phyloP scores from a whole-genome alignment of 2,797 vertebrate genomes.

The Esox lucius region DNA sequence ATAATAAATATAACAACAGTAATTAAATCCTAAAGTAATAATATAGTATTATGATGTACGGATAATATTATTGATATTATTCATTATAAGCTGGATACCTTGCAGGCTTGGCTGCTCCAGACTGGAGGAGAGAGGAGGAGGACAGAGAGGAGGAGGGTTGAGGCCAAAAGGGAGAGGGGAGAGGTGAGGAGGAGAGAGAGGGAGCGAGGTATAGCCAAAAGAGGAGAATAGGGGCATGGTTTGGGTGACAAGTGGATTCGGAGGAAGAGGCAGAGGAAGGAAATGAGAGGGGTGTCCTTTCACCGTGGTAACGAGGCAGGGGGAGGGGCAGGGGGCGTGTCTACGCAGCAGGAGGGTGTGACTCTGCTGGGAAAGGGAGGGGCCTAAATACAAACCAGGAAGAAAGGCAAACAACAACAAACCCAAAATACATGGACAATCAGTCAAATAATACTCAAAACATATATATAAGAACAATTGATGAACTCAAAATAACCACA shows the following conservation, averaged over 20 bases:
- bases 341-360: conserved; percentile 87
- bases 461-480: conserved; percentile 13
- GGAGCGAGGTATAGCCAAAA: conserved; percentile 84
- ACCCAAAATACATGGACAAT: conserved; percentile 71
- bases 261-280: conserved; percentile 79
- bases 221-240: conserved; percentile 87
- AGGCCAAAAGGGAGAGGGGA: conserved; percentile 62
- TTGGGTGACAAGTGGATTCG: conserved; percentile 78
- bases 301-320: conserved; percentile 78
- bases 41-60: background rate
- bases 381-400: conserved; percentile 79
- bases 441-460: conserved; percentile 58
- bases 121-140: conserved; percentile 73
- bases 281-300: conserved; percentile 85
- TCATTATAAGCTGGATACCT: conserved; percentile 72
- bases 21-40: background rate
- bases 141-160: conserved; percentile 59
- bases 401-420: conserved; percentile 74
- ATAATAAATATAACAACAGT: background rate
- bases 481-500: background rate
- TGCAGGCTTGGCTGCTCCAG: conserved; percentile 83
- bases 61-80: conserved; percentile 1
- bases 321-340: conserved; percentile 80
- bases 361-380: conserved; percentile 82
- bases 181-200: conserved; percentile 74